Percentiles rank a stretch among this genome's conserved stretches.
Conservation (phyloP, 2,113 vertebrate genomes). For the Paraplagusia blochii region DNA sequence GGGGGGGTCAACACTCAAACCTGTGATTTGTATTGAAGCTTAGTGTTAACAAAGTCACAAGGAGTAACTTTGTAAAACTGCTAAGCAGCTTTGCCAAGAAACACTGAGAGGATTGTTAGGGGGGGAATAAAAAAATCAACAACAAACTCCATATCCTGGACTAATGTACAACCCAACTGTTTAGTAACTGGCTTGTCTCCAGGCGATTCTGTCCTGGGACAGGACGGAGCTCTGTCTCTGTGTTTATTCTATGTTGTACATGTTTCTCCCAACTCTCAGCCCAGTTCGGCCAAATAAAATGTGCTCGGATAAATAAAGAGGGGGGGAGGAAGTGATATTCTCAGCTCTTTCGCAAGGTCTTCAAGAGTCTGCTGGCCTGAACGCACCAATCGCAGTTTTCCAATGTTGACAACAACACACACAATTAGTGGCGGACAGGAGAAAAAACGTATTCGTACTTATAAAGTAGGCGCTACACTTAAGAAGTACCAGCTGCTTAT, state of each 20-base stretch:
- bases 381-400: conserved; percentile 42
- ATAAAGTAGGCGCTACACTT: conserved; percentile 23
- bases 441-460: conserved; percentile 29
- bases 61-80: conserved; percentile 21
- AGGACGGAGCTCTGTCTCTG: conserved; percentile 4
- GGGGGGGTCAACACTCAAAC: conserved; percentile 5
- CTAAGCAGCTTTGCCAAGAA: conserved; percentile 31
- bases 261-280: conserved; percentile 31
- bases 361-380: conserved; percentile 35
- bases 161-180: conserved; percentile 5
- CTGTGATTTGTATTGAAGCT: conserved; percentile 12
- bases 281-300: conserved; percentile 29
- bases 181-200: conserved; percentile 10
- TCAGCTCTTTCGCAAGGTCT: conserved; percentile 24
- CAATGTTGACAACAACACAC: conserved; percentile 24
- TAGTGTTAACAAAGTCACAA: conserved; percentile 20
- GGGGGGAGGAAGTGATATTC: conserved; percentile 12
- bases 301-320: conserved; percentile 31
- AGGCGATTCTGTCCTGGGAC: conserved; percentile 11
- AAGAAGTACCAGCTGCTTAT: conserved; percentile 68
- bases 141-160: conserved; percentile 6
- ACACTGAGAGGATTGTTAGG: conserved; percentile 25
- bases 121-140: conserved; percentile 4
- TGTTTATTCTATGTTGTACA: conserved; percentile 32
- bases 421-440: conserved; percentile 20